phyloP scores from a whole-genome alignment of 2,797 vertebrate genomes.

The Epinephelus coioides region DNA sequence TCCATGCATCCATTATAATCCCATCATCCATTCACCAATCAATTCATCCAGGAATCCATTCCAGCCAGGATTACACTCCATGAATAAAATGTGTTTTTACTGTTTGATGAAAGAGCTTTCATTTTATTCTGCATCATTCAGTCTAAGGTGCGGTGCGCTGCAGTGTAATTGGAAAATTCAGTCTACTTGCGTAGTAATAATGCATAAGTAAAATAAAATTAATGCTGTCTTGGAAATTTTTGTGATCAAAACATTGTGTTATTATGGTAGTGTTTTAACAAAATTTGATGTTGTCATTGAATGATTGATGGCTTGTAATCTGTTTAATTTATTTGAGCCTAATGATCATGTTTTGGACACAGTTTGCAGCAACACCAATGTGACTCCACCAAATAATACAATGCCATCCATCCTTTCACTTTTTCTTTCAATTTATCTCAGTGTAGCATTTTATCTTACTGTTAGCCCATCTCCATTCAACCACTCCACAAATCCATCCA shows the following conservation, averaged over 20 bases:
- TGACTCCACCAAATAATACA: background rate
- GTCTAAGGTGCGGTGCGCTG: background rate
- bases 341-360: background rate
- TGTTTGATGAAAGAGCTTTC: background rate
- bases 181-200: constrained; percentile 2
- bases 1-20: constrained; percentile 54
- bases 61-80: constrained; percentile 30
- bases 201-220: background rate
- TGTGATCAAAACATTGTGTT: constrained; percentile 17
- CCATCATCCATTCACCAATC: constrained; percentile 63
- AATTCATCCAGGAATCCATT: constrained; percentile 32
- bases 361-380: constrained; percentile 10
- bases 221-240: constrained; percentile 6
- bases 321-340: constrained; percentile 10
- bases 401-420: constrained; percentile 6
- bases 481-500: constrained; percentile 21
- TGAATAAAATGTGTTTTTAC: constrained; percentile 4
- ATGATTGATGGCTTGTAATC: constrained; percentile 1
- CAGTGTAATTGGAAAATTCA: background rate
- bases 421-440: constrained; percentile 11
- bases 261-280: too few species aligned
- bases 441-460: background rate
- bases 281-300: background rate
- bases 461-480: background rate
- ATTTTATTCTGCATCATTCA: background rate